A percentile compares a stretch with the other conserved stretches of the same genome.
phyloP scores from a whole-genome alignment of 2,797 vertebrate genomes.

The Allochrocebus solatus region DNA sequence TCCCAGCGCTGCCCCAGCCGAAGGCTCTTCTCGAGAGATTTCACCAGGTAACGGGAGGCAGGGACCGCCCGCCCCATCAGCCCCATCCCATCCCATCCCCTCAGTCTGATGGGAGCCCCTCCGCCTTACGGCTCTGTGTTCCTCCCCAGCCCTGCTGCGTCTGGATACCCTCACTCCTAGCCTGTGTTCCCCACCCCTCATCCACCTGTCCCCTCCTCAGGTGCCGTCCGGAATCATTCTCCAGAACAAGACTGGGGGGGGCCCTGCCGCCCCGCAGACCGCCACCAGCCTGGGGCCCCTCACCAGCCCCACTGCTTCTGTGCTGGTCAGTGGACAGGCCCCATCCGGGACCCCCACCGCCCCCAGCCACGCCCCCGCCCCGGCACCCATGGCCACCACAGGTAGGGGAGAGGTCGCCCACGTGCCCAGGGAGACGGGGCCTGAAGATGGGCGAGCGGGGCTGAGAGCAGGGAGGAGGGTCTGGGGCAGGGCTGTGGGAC shows the following conservation, averaged over 20 bases:
- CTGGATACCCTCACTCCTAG: not conserved
- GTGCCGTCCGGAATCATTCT: constrained; percentile 92
- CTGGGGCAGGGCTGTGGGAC: not conserved
- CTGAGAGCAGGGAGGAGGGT: not conserved
- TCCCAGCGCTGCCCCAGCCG: constrained; percentile 89
- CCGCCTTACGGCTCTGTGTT: not conserved
- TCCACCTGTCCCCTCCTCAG: constrained; percentile 78
- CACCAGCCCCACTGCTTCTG: constrained; percentile 77
- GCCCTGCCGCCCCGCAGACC: constrained; percentile 75
- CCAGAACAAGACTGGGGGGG: constrained; percentile 84
- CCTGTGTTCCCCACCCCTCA: not conserved
- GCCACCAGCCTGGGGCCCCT: constrained; percentile 78
- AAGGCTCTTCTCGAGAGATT: constrained; percentile 94
- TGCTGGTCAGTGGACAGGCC: constrained; percentile 89
- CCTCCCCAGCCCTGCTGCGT: not conserved
- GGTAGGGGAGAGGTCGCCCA: constrained; percentile 44
- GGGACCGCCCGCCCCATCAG: not conserved
- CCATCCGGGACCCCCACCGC: constrained; percentile 82
- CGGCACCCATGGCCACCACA: constrained; percentile 68
- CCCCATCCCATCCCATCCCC: not conserved
- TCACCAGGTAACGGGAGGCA: constrained; percentile 89
- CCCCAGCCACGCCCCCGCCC: constrained; percentile 72
- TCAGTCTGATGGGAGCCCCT: not conserved
- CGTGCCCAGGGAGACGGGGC: not conserved
- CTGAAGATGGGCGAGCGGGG: not conserved